These are phyloP conservation scores for Andrena hattorfiana DNA, from an alignment of 2,888 invertebrate species.

Conservation along the genomic window DNA sequence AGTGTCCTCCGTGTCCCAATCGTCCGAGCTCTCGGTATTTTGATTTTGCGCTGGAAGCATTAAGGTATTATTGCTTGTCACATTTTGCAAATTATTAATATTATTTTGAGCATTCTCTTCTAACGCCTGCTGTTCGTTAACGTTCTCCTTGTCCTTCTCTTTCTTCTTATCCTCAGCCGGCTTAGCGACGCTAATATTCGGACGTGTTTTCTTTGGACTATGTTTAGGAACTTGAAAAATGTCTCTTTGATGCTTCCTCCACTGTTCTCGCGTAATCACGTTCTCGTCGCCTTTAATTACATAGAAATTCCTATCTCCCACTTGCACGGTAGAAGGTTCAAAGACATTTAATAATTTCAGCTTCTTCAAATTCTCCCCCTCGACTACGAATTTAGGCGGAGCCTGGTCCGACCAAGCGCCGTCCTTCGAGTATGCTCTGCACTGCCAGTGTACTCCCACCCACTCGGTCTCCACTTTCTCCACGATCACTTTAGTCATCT, in stretches of 20 bases:
- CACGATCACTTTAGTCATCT: constrained; percentile 88
- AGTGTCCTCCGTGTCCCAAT: constrained; percentile 85
- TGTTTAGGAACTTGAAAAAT: constrained; percentile 83
- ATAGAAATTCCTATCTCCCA: constrained; percentile 95
- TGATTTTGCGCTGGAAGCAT: constrained; percentile 75
- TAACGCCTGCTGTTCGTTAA: constrained; percentile 54
- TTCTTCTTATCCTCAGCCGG: constrained; percentile 76
- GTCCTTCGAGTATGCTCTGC: constrained; percentile 89
- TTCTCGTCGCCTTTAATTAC: constrained; percentile 91
- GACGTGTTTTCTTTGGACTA: constrained; percentile 80
- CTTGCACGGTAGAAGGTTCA: constrained; percentile 94
- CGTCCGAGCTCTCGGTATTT: constrained; percentile 83
- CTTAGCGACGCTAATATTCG: constrained; percentile 74
- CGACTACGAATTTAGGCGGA: constrained; percentile 89
- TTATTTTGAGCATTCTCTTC: constrained; percentile 70
- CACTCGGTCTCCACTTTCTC: constrained; percentile 93
- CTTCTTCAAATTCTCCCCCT: constrained; percentile 92
- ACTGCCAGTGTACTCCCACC: constrained; percentile 95
- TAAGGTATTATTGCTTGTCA: constrained; percentile 74
- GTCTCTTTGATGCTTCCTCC: constrained; percentile 87
- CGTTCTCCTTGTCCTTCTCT: constrained; percentile 73
- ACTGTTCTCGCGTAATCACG: constrained; percentile 91
- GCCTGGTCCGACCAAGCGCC: constrained; percentile 87
- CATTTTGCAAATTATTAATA: constrained; percentile 68
- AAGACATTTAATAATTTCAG: constrained; percentile 94